Base-by-base conservation (phyloP, 37 sponge, comb jelly and placozoan species). In the Lycopodina hypogea region DNA sequence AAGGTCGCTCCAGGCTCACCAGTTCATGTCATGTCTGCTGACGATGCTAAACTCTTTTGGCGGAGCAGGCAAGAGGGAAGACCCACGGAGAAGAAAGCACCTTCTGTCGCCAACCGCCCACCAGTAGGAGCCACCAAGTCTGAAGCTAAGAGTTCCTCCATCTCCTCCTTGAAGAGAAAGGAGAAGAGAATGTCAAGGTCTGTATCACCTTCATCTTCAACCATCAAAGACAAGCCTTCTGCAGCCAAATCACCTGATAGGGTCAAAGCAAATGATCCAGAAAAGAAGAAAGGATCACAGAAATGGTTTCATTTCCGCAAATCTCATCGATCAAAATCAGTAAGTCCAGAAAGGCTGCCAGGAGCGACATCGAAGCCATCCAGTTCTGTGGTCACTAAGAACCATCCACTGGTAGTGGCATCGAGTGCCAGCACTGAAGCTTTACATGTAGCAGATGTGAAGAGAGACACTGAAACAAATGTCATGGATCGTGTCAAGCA, bases 311-410 rank as follows among this genome's bases (percentile, higher is more conserved):
- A 24, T 18, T 52, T 73, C 3, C 37, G 71, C 2, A 42, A 33
- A 4, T 53, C 42, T 6, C 37, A 17, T 2, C 74, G 74, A 6
- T 39, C 74, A 36, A 73, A 34, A 33, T 73, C 74, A 55, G 74
- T 53, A 30, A 73, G 74, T 55, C 74, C 74, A 1, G 74, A 73
- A 52, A 22, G 48, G 35, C 14, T 24, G 48, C 4, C 32, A 32
- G 30, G 30, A 34, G 30, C 18, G 18, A 11, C 26, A 32, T 2
- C 7, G 71, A 37, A 70, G 8, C 23, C 14, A 6, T 4, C 9
- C 36, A 42, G n/a, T 41, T 41, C 11, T 15, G 1, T n/a, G n/a
- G 22, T 14, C 9, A 23, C 48, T 6, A 36, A 70, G n/a, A 2
- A 70, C 45, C n/a, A n/a, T n/a, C 48, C 71, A 6, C 15, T 70